Evolutionary conservation across 1,140 invertebrate genomes (phyloP), one percentile per base, ranked within the genome.

Genomic region (Caenorhabditis inopinata): DNA sequence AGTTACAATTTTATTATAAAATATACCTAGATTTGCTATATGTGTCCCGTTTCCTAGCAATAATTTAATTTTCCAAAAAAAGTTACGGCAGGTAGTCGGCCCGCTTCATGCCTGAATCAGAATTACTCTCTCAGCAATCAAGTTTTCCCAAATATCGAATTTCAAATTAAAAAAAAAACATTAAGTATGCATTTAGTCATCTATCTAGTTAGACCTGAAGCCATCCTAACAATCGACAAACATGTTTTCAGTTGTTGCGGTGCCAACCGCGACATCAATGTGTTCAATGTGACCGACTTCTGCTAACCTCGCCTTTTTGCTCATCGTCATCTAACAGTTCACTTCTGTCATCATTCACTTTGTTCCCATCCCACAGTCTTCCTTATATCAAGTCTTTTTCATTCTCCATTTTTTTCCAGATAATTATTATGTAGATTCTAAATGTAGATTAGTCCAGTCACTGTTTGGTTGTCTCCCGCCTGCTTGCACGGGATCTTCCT

Each of bases 271-370:
- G 47, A 75, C 74, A 75, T 75, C 74, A 75, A 49, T 25, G 42
- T 49, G 32, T 75, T 75, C 74, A 47, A 48, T 35, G 74, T 48
- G 74, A 75, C 76, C 32, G 58, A 68, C n/a, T 68, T 68, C 58
- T 68, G 58, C 58, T 68, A 25, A 68, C n/a, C 29, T 68, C 58
- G n/a, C 23, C 32, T 21, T 7, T 7, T 12, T 68, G 58, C n/a
- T 68, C 58, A 68, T 6, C 29, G 12, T 68, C 58, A 68, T 68
- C 18, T 29, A 68, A 42, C 21, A 25, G 12, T 32, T 21, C 18
- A 58, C 51, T 58, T 58, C 25, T 9, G 11, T 68, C 32, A 29
- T 21, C 32, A 9, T 32, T 58, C 27, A 23, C 27, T 29, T 32
- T 32, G 29, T 38, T 4, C 21, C 38, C 58, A 1, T 12, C 7